Base-by-base conservation (phyloP, 64 coral and sea anemone species). In the Stichodactyla mertensii region DNA sequence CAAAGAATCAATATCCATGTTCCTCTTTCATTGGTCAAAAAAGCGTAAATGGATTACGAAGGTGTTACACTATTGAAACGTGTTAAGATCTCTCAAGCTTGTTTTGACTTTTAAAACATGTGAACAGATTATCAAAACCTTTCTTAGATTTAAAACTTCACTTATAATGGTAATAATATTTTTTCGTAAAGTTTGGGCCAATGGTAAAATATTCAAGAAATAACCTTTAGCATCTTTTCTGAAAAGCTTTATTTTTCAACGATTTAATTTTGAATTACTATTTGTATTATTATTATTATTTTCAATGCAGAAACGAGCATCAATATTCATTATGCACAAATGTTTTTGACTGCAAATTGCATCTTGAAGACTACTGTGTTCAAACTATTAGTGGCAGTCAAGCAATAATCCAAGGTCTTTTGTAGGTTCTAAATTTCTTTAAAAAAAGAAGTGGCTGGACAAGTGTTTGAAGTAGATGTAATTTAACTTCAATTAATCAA, bases 391-490 rank as follows among this genome's bases (percentile, higher is more conserved):
- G 16, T 74, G 1, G 4, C 22, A 31, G 4, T 66, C 1, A 18
- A 66, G 62, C 10, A 31, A 57, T 74, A 26, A 22, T 69, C n/a
- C 26, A 27, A 74, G 24, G 23, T 20, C 24, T 74, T 74, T 74
- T 74, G 26, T 69, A 74, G 10, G 69, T 31, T 74, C 12, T 31
- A 31, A 74, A 74, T 74, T 27, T 74, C 69, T 74, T 5, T 23
- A 74, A 74, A 22, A 9, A 70, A 23, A 22, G 69, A 74, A 74
- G 69, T 74, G 24, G 23, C 24, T 31, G 24, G 24, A 74, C 69
- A 31, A 74, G 69, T 74, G 69, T 74, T 74, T 74, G 69, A 74
- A 74, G 69, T 74, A 74, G 69, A 13, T 74, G n/a, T 23, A 74
- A 74, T 74, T 74, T 74, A 36, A 70, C 24, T 23, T 74, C 69